Conservation (phyloP, 2,113 vertebrate genomes). For the Prochilodus magdalenae region DNA sequence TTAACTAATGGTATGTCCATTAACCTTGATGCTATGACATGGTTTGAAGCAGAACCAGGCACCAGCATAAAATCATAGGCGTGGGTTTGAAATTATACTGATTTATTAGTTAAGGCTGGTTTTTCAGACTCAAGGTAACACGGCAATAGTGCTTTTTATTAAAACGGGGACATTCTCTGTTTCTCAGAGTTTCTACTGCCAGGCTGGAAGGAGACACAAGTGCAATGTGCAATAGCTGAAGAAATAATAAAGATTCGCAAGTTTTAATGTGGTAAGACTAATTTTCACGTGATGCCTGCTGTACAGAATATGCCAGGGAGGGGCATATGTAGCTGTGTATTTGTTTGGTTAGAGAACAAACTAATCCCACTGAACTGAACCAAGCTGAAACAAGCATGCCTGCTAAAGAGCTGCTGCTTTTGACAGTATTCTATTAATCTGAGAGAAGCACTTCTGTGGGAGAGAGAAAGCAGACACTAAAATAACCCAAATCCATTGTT, state of each 20-base stretch:
- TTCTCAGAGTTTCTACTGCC: neutral
- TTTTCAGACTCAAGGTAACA: neutral
- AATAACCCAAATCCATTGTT: neutral
- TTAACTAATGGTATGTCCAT: conserved; percentile 7
- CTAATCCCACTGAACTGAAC: conserved; percentile 32
- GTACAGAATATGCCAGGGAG: neutral
- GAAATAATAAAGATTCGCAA: neutral
- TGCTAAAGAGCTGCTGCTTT: conserved; percentile 55
- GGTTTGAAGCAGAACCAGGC: neutral
- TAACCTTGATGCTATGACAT: conserved; percentile 1
- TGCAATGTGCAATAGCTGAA: neutral
- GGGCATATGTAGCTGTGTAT: neutral
- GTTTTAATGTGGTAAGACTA: too few relatives aligned
- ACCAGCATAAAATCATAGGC: conserved; percentile 2
- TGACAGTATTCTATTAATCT: conserved; percentile 50
- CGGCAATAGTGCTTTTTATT: neutral
- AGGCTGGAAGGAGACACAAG: neutral
- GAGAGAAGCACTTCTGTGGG: neutral
- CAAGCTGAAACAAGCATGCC: conserved; percentile 19
- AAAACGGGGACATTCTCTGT: neutral
- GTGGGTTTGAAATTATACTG: neutral
- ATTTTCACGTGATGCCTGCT: neutral
- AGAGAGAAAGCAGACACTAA: neutral
- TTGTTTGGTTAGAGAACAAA: conserved; percentile 27
- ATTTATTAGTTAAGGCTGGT: neutral